Base-by-base conservation (phyloP, 2,113 vertebrate species). In the Chelonoidis abingdonii region DNA sequence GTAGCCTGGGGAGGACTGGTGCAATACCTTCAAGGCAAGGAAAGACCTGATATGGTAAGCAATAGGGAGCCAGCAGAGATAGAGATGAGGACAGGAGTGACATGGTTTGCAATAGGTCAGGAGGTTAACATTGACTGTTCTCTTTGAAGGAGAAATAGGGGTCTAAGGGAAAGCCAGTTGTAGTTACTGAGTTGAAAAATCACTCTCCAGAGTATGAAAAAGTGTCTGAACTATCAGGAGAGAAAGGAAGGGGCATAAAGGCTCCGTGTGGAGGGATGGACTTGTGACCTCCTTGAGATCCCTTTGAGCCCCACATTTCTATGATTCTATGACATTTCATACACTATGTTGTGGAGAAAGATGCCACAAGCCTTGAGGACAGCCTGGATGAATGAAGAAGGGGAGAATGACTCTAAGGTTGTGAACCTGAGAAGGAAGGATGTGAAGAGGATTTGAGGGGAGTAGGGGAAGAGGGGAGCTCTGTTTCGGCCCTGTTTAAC, bases 121-220 rank as follows among this genome's bases (percentile, higher is more conserved):
- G 81, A 47, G 79, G 89, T 47, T n/a, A 5, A 47, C 41, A 25
- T 4, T 78, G 38, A 52, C 79, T 50, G 12, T 13, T 44, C 6
- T 50, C 90, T 56, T 82, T 72, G 5, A 8, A 57, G 13, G 24
- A 22, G 3, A 76, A 41, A 1, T 47, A 29, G 44, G 78, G 19
- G 13, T 7, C 89, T 52, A 12, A 41, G 21, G 14, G 69, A 38
- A 72, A 52, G 59, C 38, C 27, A 5, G 75, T 35, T 1, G 59
- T 41, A 82, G 0, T 88, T 72, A n/a, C 8, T 44, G 59, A 1
- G 35, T 41, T 86, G 90, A n/a, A 82, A 82, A 76, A 75, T 47
- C 49, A 3, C 0, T 0, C 1, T n/a, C 1, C 31, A 27, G 57
- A 85, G 56, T 82, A 17, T 3, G 1, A 56, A 31, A 54, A 80